Conservation (phyloP, 2,888 invertebrate genomes). For the Endomychus coccineus region DNA sequence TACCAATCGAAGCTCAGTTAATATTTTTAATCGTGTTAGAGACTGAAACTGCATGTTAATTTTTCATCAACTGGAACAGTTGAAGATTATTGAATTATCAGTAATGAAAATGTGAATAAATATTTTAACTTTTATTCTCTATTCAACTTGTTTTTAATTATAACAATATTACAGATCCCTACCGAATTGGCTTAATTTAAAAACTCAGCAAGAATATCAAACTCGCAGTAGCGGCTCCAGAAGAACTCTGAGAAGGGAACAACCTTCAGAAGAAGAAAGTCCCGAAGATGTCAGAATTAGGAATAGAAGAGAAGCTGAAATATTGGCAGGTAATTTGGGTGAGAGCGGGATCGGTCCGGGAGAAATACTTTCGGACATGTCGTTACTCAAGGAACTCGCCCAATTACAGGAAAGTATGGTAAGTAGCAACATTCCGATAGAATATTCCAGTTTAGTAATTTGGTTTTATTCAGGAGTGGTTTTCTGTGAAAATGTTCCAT, state of each 20-base stretch:
- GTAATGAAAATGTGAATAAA: no score
- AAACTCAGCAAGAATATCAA: slow-evolving; percentile 45
- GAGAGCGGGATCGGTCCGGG: slow-evolving; percentile 77
- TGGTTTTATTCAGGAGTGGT: slow-evolving; percentile 60
- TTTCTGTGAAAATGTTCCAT: slow-evolving; percentile 58
- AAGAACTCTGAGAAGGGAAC: slow-evolving; percentile 43
- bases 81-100: no score
- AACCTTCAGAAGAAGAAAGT: slow-evolving; percentile 63
- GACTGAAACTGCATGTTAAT: no score
- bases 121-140: background rate
- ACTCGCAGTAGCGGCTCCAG: slow-evolving; percentile 38
- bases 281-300: slow-evolving; percentile 71
- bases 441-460: slow-evolving; percentile 2
- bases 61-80: no score
- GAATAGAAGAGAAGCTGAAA: slow-evolving; percentile 85
- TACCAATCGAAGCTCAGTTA: no score
- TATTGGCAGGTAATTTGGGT: slow-evolving; percentile 79
- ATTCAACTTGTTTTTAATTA: background rate
- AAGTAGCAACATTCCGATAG: slow-evolving; percentile 25
- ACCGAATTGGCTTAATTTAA: slow-evolving; percentile 70
- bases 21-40: no score
- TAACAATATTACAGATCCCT: slow-evolving; percentile 51
- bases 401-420: slow-evolving; percentile 89
- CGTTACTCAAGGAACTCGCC: slow-evolving; percentile 75
- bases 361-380: slow-evolving; percentile 81